A percentile compares a stretch with the other conserved stretches of the same genome.
Conservation (phyloP, 2,888 invertebrate species). For the Drymonia ruficornis region DNA sequence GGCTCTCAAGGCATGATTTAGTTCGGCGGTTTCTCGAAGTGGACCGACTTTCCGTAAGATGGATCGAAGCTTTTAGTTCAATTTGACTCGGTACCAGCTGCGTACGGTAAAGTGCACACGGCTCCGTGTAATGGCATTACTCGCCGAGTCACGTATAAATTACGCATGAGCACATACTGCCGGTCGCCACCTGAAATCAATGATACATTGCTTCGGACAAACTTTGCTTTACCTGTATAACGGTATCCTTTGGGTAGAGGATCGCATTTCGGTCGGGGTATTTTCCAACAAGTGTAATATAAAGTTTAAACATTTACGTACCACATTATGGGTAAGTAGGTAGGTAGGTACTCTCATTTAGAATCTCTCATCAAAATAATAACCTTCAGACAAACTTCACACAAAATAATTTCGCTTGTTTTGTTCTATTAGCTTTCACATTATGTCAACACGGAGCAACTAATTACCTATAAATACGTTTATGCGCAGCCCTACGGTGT, state of each 20-base stretch:
- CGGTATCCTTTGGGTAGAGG: background rate
- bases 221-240: conserved; percentile 21
- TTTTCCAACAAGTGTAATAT: background rate
- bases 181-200: conserved; percentile 47
- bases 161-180: conserved; percentile 55
- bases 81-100: conserved; percentile 67
- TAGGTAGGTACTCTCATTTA: too few relatives aligned
- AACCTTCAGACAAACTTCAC: background rate
- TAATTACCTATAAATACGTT: background rate
- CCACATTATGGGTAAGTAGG: too few relatives aligned
- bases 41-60: conserved; percentile 73
- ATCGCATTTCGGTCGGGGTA: background rate
- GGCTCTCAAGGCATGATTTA: conserved; percentile 66
- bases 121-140: conserved; percentile 59
- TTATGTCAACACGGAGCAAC: background rate
- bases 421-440: background rate
- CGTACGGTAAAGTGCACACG: conserved; percentile 61
- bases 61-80: conserved; percentile 80
- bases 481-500: conserved; percentile 19
- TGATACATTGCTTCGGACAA: conserved; percentile 38
- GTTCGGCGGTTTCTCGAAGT: conserved; percentile 72
- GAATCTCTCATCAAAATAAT: too few relatives aligned
- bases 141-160: conserved; percentile 60
- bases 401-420: background rate
- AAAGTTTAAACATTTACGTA: too few relatives aligned